These are phyloP conservation scores for Cyrtorhinus lividipennis DNA, from an alignment of 1,140 invertebrate species.

Conservation along the genomic window DNA sequence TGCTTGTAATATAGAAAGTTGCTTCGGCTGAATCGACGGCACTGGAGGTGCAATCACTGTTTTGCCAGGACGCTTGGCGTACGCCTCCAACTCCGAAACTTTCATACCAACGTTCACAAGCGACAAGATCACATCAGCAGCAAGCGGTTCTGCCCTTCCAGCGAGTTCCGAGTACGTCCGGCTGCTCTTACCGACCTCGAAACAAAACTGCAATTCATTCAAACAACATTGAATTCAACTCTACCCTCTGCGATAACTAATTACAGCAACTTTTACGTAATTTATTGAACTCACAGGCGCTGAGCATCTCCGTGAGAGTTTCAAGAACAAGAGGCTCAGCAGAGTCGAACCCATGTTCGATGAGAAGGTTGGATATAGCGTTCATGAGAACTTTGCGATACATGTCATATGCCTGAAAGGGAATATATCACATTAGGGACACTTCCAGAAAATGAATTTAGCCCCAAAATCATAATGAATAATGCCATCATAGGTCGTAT, in stretches of 20 bases:
- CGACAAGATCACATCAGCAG: conserved; percentile 74
- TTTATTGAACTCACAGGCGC: conserved; percentile 53
- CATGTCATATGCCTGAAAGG: no score
- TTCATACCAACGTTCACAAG: conserved; percentile 66
- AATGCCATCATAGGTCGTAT: no score
- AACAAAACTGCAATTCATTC: conserved; percentile 60
- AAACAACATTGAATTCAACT: no score
- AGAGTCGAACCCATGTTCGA: conserved; percentile 62
- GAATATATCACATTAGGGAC: no score
- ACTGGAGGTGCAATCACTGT: conserved; percentile 47
- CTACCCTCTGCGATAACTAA: no score
- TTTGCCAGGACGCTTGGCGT: conserved; percentile 47
- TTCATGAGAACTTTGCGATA: conserved; percentile 43
- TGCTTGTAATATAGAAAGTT: conserved; percentile 68
- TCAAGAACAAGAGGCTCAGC: conserved; percentile 66
- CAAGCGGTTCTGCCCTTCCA: conserved; percentile 70
- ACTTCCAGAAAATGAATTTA: no score
- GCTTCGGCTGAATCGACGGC: conserved; percentile 42
- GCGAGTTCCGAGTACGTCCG: conserved; percentile 72
- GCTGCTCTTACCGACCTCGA: conserved; percentile 63
- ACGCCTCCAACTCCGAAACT: conserved; percentile 51
- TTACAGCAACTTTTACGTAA: no score
- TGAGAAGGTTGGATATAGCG: conserved; percentile 53
- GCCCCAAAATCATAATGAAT: no score
- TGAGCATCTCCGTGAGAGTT: conserved; percentile 81